These are phyloP conservation scores for Vidua macroura DNA, from an alignment of 2,113 vertebrate genomes.

Conservation along the genomic window DNA sequence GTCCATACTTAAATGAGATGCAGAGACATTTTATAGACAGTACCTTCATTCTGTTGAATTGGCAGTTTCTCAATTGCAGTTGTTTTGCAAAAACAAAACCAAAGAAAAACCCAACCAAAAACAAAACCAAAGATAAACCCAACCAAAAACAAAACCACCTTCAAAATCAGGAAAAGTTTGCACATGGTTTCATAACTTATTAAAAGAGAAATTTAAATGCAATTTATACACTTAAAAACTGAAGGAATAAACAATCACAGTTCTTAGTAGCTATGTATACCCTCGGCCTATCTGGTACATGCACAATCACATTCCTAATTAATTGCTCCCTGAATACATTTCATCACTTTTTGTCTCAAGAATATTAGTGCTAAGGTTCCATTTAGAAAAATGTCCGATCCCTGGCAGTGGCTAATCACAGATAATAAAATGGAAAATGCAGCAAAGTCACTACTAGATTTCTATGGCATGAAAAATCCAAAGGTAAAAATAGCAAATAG, in stretches of 20 bases:
- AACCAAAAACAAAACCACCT: neutral
- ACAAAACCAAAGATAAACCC: neutral
- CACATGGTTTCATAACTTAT: neutral
- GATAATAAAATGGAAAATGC: neutral
- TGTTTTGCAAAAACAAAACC: neutral
- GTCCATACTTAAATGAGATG: neutral
- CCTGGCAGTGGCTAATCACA: neutral
- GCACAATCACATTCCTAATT: neutral
- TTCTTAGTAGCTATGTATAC: neutral
- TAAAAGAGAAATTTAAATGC: neutral
- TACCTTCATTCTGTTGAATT: neutral
- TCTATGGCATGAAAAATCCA: neutral
- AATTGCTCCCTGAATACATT: neutral
- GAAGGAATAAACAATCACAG: neutral
- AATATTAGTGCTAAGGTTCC: neutral
- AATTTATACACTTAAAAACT: neutral
- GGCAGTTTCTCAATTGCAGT: neutral
- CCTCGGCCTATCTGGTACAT: neutral
- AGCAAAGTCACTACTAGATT: neutral
- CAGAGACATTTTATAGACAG: neutral
- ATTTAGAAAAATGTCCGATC: neutral
- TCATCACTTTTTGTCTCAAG: neutral
- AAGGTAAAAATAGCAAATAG: neutral
- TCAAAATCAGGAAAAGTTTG: neutral
- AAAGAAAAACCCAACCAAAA: neutral